These are phyloP conservation scores for Hippotragus niger DNA, from an alignment of 2,113 vertebrate species.

Conservation along the genomic window DNA sequence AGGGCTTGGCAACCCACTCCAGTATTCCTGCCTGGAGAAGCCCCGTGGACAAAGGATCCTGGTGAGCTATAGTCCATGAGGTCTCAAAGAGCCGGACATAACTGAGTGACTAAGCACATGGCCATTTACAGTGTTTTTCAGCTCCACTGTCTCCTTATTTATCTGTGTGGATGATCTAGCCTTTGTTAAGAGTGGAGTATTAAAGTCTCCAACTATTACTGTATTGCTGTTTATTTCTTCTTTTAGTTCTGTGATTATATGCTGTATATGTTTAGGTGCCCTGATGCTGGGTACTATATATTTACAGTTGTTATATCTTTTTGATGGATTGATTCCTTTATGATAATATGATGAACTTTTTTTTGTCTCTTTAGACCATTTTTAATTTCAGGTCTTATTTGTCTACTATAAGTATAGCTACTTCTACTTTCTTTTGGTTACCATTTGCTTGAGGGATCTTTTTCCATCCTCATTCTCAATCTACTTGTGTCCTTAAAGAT, in stretches of 20 bases:
- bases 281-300: background rate
- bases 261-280: background rate
- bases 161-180: background rate
- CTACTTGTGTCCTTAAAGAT: background rate
- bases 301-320: background rate
- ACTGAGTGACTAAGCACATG: background rate
- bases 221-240: background rate
- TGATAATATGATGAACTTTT: background rate
- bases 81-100: background rate
- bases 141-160: background rate
- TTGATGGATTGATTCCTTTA: background rate
- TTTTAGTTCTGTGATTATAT: background rate
- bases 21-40: background rate
- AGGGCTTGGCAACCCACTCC: background rate
- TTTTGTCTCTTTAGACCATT: background rate
- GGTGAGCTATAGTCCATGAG: background rate
- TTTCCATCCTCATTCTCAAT: background rate
- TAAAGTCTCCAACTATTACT: background rate
- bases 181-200: background rate
- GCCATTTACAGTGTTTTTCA: background rate
- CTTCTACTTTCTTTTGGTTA: background rate
- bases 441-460: background rate
- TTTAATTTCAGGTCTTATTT: background rate
- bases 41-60: background rate
- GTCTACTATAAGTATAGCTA: background rate